Base-by-base conservation (phyloP, 2,888 invertebrate genomes). In the Eupithecia tripunctaria region DNA sequence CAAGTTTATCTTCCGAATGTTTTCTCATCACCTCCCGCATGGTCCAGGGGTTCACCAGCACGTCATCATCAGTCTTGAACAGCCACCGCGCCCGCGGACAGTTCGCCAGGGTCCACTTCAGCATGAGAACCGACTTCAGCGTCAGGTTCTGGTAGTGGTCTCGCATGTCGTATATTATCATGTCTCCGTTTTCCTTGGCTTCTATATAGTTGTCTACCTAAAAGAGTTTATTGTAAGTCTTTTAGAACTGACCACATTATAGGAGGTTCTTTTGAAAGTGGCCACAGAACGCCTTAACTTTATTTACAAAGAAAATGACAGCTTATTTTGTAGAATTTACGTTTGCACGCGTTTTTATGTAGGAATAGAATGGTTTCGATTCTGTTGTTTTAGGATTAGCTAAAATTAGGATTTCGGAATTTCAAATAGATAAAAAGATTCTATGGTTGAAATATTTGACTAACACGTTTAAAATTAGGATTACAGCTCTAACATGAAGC, bases 111-210 rank as follows among this genome's bases (percentile, higher is more conserved):
- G 95, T 91, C 96, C 96, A 96, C 81, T 95, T 94, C 82, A 96
- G 87, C 82, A 96, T 96, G 83, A 96, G 95, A 1, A 95, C 95
- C 0, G 96, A 95, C 89, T 97, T 97, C 79, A 96, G 91, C 0
- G 96, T 96, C 76, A 96, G 87, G 84, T 97, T 96, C 80, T 95
- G 94, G 82, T 96, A 96, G 41, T 95, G 94, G 82, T 97, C 97
- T 12, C 88, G 72, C 82, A 96, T 96, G 65, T 95, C 92, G 51
- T 95, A 96, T 36, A 96, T 95, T 56, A 97, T 90, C 47, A 97
- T 85, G 81, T 97, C 97, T 1, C 92, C 87, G 84, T 95, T 90
- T 43, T 91, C 85, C 78, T 92, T 91, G 8, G 95, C 92, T 84
- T 96, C 96, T 7, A 92, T 80, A 78, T 92, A 91, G 70, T 83